Evolutionary conservation across 1,140 invertebrate species (phyloP), one percentile per base, ranked within the genome.

Genomic region (Bombus ignitus): DNA sequence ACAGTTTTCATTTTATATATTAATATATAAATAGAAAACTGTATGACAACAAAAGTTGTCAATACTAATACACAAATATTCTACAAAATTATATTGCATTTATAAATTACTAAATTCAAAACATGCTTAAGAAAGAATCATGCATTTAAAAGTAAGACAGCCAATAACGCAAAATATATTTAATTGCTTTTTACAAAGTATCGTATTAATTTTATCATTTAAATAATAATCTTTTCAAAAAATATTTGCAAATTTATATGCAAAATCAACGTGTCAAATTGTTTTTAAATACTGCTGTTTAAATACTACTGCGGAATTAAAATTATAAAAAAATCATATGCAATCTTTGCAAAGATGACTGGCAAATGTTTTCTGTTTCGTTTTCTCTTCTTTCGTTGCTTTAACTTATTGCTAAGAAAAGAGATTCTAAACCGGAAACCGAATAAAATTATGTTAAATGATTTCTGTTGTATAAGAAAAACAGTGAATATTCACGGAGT

Each of bases 121-220:
- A 10, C 76, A 66, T 79, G 76, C 76, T 32, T 71, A 13, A 32
- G 12, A 25, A 28, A 35, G 6, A 32, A 57, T 39, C 66, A 71
- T 80, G 78, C 78, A 53, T 57, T 37, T n/a, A n/a, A 37, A 59
- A 68, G 12, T 53, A 15, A 70, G 37, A 71, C 66, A 57, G 35
- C 6, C 25, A 70, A 39, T 39, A 70, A 3, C 47, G 18, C 3
- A 37, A 37, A 59, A 77, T 15, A 37, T 37, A 76, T 37, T 76
- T 13, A 57, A 75, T 22, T 75, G 35, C 42, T 73, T 42, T 44
- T 44, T 44, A 73, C 28, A n/a, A 32, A 28, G 44, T 44, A 18
- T 39, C 10, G 22, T 25, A 28, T 39, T 13, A 37, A 28, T 39
- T 70, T 25, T 25, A 25, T 28, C 37, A 39, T 9, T 39, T 37